Conservation (phyloP, 2,888 invertebrate species). For the Xylota segnis region DNA sequence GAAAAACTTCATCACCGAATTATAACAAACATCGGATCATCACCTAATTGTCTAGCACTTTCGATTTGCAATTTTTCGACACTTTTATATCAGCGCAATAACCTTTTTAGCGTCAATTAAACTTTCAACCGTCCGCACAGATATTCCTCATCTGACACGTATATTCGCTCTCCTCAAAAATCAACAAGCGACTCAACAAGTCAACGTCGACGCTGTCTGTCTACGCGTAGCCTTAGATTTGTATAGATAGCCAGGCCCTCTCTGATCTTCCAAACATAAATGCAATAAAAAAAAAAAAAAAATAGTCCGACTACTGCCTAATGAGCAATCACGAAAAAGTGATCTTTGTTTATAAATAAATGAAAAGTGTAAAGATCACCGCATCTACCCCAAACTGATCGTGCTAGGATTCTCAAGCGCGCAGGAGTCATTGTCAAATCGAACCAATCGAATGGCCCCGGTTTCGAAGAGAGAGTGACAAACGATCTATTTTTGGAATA, state of each 20-base stretch:
- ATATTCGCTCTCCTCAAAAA: conserved; percentile 80
- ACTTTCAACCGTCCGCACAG: conserved; percentile 82
- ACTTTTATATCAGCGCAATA: conserved; percentile 80
- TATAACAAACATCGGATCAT: conserved; percentile 77
- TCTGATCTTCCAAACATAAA: conserved; percentile 65
- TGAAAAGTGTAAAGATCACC: conserved; percentile 58
- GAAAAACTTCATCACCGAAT: conserved; percentile 70
- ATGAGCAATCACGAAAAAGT: conserved; percentile 70
- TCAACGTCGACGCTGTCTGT: conserved; percentile 75
- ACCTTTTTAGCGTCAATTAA: conserved; percentile 82
- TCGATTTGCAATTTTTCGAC: conserved; percentile 79
- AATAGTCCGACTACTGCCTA: conserved; percentile 62
- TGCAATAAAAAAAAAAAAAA: conserved; percentile 42
- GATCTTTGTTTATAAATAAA: conserved; percentile 76
- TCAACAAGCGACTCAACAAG: conserved; percentile 77
- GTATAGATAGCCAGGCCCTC: conserved; percentile 69
- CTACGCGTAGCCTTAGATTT: conserved; percentile 74
- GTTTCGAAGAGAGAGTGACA: conserved; percentile 45
- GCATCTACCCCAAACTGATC: conserved; percentile 42
- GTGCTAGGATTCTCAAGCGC: conserved; percentile 45
- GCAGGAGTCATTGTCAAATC: conserved; percentile 52
- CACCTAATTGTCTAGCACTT: conserved; percentile 81
- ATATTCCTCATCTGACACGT: conserved; percentile 80
- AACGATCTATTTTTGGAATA: conserved; percentile 68
- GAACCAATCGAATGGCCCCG: conserved; percentile 53